These are phyloP conservation scores for Prorops nasuta DNA, from an alignment of 1,140 invertebrate genomes.

Conservation along the genomic window DNA sequence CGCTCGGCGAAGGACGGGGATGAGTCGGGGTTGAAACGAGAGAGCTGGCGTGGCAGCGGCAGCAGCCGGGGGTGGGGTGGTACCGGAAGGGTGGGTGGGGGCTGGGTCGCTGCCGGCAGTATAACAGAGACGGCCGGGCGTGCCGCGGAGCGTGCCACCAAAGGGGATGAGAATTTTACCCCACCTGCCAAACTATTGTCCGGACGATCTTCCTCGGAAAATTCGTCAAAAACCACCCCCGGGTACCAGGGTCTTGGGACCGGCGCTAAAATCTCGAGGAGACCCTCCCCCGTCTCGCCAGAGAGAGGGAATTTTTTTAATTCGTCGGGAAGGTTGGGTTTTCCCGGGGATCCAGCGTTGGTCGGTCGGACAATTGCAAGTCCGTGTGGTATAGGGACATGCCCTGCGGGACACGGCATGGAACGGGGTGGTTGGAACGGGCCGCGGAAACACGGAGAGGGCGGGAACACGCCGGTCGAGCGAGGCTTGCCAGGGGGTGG, in stretches of 20 bases:
- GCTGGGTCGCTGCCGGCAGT: constrained; percentile 52
- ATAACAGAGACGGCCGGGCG: constrained; percentile 57
- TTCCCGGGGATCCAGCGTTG: too few relatives aligned
- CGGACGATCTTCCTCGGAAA: constrained; percentile 18
- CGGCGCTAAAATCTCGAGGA: too few relatives aligned
- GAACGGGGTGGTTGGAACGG: constrained; percentile 54
- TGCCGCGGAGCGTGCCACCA: constrained; percentile 57
- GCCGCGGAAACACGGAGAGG: constrained; percentile 56
- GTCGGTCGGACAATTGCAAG: constrained; percentile 37
- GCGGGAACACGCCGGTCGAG: constrained; percentile 43
- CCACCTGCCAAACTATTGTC: constrained; percentile 46
- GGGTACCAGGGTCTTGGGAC: too few relatives aligned
- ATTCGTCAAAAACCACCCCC: constrained; percentile 12
- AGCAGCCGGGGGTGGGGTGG: constrained; percentile 26
- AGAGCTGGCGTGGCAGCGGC: constrained; percentile 19
- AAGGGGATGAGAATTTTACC: constrained; percentile 54
- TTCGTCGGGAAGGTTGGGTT: not conserved
- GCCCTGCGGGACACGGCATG: constrained; percentile 55
- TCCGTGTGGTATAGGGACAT: constrained; percentile 47
- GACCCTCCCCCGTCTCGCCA: too few relatives aligned
- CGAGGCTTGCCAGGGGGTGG: constrained; percentile 23
- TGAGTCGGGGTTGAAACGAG: constrained; percentile 8
- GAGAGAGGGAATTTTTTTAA: constrained; percentile 42
- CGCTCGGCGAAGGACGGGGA: constrained; percentile 16
- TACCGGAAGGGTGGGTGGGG: constrained; percentile 22